Base-by-base conservation (phyloP, 2,797 vertebrate genomes). In the Coracias cyanogaster region DNA sequence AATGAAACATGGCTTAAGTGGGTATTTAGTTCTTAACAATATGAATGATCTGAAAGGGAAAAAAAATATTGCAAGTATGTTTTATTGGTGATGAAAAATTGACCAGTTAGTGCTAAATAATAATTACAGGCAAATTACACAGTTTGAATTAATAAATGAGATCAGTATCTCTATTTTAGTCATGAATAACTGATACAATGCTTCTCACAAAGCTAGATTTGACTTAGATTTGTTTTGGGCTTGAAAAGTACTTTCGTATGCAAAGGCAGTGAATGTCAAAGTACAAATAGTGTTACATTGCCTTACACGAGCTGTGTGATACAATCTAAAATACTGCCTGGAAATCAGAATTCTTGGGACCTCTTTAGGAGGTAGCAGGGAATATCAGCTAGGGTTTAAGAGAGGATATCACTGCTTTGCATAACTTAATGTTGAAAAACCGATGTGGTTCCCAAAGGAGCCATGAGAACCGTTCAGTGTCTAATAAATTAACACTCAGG, bases 1-100 rank as follows among this genome's bases (percentile, higher is more conserved):
- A 93, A 85, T 62, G 15, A 90, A 94, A 83, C 45, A 77, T n/a
- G 58, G 37, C 33, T 96, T 91, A 89, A 85, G 24, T 81, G 45
- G 48, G 21, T 95, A 86, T 89, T 95, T 86, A 72, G 16, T 37
- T 90, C 66, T 83, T 67, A 92, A 81, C 65, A 91, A 46, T 86
- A 54, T 0, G 6, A 83, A 69, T 41, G 22, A 83, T 78, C 29
- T 86, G 35, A 9, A 85, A 85, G 13, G 22, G 78, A 79, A 82
- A 62, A 67, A 52, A 48, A 21, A 15, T 52, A 12, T 22, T 71
- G 17, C 28, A 13, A 57, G 5, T 29, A 28, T 24, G 60, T 92
- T 76, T 89, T 49, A 10, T 67, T 43, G 26, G 14, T 49, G 21
- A 60, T 67, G 17, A 89, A 95, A 93, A 83, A 69, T 48, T 74